Evolutionary conservation across 2,888 invertebrate species (phyloP), one percentile per base, ranked within the genome.

Genomic region (Dasypolia templi): DNA sequence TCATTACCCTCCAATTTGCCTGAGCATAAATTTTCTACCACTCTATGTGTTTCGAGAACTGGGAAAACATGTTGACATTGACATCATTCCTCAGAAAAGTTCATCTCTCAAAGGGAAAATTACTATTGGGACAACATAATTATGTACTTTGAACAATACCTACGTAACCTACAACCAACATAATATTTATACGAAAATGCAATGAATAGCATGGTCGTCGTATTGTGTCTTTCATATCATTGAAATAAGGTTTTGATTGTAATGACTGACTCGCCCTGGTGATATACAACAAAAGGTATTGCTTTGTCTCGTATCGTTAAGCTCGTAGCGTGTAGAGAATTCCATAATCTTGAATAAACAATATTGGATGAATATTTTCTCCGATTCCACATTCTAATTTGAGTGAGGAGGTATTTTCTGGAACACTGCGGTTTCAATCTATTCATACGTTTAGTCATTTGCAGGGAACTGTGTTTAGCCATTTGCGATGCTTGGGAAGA

Each of bases 351-450:
- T 9, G 3, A 42, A n/a, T 5, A 51, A 70, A 29, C 39, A 44
- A 66, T 26, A 14, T 29, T 64, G 35, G 39, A 11, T 22, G 26
- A 66, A 66, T 69, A 70, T 32, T 69, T 70, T 42, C 19, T 19
- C 12, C 1, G 19, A 42, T 19, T 12, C 9, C 2, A 22, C 6
- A 22, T 67, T 67, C 7, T 17, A 22, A 29, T n/a, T 7, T 7
- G n/a, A 26, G 3, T 22, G 1, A 7, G 2, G 46, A 17, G 1
- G 22, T 17, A 22, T 1, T 11, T 29, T 42, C 19, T 2, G 2
- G 19, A 6, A 26, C 19, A 42, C 5, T 42, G 29, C 44, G 7
- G n/a, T n/a, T n/a, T n/a, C n/a, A n/a, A 49, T 22, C 22, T 49
- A 35, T 35, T 35, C 5, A 35, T 35, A 5, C 2, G 35, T 35